Base-by-base conservation (phyloP, 2,888 invertebrate genomes). In the Oxycera nigricornis region DNA sequence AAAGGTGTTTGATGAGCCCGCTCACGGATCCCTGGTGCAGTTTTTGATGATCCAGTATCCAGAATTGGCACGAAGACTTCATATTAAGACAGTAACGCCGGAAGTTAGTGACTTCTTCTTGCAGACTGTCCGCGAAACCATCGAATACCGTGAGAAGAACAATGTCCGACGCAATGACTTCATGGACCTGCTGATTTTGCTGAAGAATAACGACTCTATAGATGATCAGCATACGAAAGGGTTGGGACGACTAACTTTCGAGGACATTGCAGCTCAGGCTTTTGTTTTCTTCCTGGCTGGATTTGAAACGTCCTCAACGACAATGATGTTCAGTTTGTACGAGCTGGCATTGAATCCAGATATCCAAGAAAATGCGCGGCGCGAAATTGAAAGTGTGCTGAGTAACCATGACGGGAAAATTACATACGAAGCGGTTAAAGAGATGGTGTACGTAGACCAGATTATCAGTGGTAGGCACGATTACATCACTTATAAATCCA, bases 381-480 rank as follows among this genome's bases (percentile, higher is more conserved):
- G 76, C 1, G 82, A 83, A 65, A 80, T 83, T 1, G 77, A 79
- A 7, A 75, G 70, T 4, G 76, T 79, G 0, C 61, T 82, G 2
- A 31, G 11, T 0, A 70, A 70, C 11, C 46, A 46, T 17, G 46
- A 46, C 3, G 46, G 14, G 14, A 46, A 46, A 17, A 3, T 46
- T 3, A 86, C 81, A 1, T 88, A 87, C 78, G 88, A 88, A 1
- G 79, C 82, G 17, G 75, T 88, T 4, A 80, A 81, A 28, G 84
- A 87, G n/a, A 84, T 89, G 86, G 80, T 80, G 0, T 89, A 88
- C 78, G 78, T 88, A 73, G 86, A 87, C 9, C 83, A 85, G 79
- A 87, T 87, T 7, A 80, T 87, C 4, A 80, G 83, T 77, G 87
- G 87, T 87, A 79, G n/a, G n/a, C n/a, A n/a, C n/a, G n/a, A n/a